These are phyloP conservation scores for Eubucco bourcierii DNA, from an alignment of 2,113 vertebrate genomes.

Conservation along the genomic window DNA sequence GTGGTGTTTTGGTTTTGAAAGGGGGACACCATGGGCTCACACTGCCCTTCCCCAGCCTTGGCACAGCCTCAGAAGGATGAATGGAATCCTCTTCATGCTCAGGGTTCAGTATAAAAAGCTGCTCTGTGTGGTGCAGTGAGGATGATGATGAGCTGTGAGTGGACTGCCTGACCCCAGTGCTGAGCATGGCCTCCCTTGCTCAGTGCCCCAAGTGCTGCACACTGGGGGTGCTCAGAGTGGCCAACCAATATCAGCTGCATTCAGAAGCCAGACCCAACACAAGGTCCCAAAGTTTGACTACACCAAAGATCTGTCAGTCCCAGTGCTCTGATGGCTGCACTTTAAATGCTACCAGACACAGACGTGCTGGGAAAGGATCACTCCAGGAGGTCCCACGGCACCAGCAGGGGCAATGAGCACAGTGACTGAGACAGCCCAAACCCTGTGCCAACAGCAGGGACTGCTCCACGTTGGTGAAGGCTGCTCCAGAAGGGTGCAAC, in stretches of 20 bases:
- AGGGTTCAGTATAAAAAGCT: background rate
- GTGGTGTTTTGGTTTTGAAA: background rate
- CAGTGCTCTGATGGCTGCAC: background rate
- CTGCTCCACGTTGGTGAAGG: background rate
- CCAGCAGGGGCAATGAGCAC: background rate
- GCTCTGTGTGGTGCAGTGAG: background rate
- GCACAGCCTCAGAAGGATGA: background rate
- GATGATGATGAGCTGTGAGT: background rate
- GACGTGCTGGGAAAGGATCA: background rate
- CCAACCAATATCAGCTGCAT: background rate
- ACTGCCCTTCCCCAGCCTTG: background rate
- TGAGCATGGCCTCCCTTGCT: rapidly evolving
- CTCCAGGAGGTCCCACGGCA: background rate
- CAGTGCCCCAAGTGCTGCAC: background rate
- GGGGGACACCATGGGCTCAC: background rate
- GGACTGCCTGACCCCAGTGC: background rate
- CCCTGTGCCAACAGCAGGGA: background rate
- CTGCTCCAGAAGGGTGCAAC: background rate
- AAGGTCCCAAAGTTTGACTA: background rate
- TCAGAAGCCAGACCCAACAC: background rate
- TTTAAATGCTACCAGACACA: background rate
- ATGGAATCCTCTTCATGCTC: background rate
- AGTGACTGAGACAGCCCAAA: background rate
- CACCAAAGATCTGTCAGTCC: background rate
- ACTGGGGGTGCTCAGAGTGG: background rate